These are phyloP conservation scores for Abscondita cerata DNA, from an alignment of 2,888 invertebrate species.

Conservation along the genomic window DNA sequence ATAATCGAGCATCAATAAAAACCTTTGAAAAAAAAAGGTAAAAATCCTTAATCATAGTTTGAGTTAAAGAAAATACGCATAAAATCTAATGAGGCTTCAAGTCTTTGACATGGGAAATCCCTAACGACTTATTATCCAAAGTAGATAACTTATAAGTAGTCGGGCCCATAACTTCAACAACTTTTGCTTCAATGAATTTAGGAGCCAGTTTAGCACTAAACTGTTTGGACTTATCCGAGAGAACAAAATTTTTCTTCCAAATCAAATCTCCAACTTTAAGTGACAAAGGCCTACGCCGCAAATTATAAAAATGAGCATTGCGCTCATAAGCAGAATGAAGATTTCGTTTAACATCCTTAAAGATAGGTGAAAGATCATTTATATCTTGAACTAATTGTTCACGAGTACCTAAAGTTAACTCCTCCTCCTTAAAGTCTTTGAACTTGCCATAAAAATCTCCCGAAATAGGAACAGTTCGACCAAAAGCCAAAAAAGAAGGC, in stretches of 20 bases:
- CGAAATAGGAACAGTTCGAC: constrained; percentile 26
- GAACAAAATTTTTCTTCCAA: background rate
- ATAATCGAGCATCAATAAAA: too few species aligned
- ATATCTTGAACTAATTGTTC: background rate
- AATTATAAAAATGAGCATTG: background rate
- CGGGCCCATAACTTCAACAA: background rate
- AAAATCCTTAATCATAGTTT: too few species aligned
- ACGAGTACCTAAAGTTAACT: background rate
- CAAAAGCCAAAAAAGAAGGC: constrained; percentile 28
- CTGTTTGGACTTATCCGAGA: background rate
- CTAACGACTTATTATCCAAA: too few species aligned
- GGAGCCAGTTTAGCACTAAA: background rate
- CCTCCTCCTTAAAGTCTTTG: background rate
- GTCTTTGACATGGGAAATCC: too few species aligned
- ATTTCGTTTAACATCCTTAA: background rate
- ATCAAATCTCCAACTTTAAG: background rate
- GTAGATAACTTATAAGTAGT: background rate
- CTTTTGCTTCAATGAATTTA: background rate
- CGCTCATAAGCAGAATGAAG: too few species aligned
- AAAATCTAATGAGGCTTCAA: too few species aligned
- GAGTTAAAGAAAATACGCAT: too few species aligned
- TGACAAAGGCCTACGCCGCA: background rate
- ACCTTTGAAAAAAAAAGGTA: too few species aligned
- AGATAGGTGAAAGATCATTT: background rate
- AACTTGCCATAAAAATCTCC: constrained; percentile 28